These are phyloP conservation scores for Nowickia ferox DNA, from an alignment of 2,888 invertebrate species.

Conservation along the genomic window DNA sequence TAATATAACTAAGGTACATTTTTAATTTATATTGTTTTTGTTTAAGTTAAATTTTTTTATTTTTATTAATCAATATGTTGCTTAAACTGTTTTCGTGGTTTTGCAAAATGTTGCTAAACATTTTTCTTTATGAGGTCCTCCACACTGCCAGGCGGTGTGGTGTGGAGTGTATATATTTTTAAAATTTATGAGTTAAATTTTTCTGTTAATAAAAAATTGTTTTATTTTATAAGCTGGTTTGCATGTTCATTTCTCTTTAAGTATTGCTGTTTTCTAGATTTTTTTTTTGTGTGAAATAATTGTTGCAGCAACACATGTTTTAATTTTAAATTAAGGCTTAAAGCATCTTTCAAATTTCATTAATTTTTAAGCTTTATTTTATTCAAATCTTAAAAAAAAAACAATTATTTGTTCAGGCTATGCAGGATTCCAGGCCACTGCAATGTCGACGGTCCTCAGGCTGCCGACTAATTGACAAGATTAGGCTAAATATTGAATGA, in stretches of 20 bases:
- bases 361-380: too few species aligned
- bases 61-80: conserved; percentile 15
- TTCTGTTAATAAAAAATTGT: conserved; percentile 33
- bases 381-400: too few species aligned
- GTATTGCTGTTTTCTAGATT: conserved; percentile 36
- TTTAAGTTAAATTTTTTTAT: neutral
- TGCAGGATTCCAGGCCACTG: too few species aligned
- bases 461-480: too few species aligned
- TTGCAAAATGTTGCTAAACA: conserved; percentile 62
- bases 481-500: too few species aligned
- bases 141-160: conserved; percentile 67
- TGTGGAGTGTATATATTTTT: conserved; percentile 62
- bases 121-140: conserved; percentile 62
- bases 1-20: conserved; percentile 70
- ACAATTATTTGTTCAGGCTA: too few species aligned
- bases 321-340: neutral
- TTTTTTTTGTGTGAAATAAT: conserved; percentile 26
- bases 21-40: conserved; percentile 49
- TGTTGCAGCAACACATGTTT: conserved; percentile 58
- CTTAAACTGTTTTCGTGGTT: conserved; percentile 10
- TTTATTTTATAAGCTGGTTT: conserved; percentile 57
- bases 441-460: too few species aligned
- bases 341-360: too few species aligned
- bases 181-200: conserved; percentile 7
- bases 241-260: conserved; percentile 50